Percentiles rank a stretch among this genome's conserved stretches.
phyloP scores from a whole-genome alignment of 2,113 vertebrate species.

The Microcebus lehilahytsara region DNA sequence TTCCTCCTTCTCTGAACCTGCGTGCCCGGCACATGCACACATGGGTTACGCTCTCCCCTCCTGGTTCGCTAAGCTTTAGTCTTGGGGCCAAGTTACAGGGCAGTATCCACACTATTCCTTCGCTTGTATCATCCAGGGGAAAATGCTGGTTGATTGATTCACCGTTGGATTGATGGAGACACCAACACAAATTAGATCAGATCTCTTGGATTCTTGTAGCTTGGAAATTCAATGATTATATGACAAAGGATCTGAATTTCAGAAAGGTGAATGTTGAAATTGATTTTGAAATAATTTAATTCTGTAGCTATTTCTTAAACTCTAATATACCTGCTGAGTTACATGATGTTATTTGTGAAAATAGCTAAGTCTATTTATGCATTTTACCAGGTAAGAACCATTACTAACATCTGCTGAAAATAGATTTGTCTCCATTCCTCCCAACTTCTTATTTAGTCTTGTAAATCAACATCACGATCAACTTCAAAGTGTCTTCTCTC shows the following conservation, averaged over 20 bases:
- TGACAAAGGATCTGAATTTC: constrained; percentile 22
- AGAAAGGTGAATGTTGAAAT: background rate
- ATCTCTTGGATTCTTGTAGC: background rate
- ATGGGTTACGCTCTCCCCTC: accelerated
- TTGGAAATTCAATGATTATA: constrained; percentile 1
- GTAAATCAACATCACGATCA: background rate
- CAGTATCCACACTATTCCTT: background rate
- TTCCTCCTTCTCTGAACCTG: background rate
- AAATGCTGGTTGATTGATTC: background rate
- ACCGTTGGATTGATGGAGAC: background rate
- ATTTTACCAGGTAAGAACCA: background rate
- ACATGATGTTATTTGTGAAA: background rate
- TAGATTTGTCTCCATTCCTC: background rate
- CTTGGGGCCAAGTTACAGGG: background rate
- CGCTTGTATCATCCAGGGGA: background rate
- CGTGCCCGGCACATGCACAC: accelerated
- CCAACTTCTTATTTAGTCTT: background rate
- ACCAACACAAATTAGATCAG: background rate
- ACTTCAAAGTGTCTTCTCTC: background rate
- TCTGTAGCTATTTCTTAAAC: constrained; percentile 26
- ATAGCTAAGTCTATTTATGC: background rate
- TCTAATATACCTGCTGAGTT: background rate
- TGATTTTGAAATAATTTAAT: constrained; percentile 34
- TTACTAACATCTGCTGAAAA: background rate
- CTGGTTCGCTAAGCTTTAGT: background rate